Conservation (phyloP, 2,888 invertebrate genomes). For the Venustoraphidia nigricollis region DNA sequence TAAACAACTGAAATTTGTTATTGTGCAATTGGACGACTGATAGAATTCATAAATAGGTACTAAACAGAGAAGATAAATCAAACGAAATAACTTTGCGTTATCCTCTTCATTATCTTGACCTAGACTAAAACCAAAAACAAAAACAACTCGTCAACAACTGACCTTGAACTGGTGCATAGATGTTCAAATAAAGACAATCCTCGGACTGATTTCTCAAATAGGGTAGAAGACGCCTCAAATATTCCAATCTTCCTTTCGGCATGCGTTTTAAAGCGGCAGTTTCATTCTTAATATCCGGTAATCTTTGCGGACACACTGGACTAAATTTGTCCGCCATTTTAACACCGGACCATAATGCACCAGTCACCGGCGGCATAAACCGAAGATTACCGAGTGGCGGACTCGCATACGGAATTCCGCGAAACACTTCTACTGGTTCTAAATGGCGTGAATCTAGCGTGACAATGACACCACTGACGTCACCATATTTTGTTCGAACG, state of each 20-base stretch:
- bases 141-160: slow-evolving; percentile 24
- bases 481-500: slow-evolving; percentile 77
- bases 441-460: slow-evolving; percentile 65
- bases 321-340: slow-evolving; percentile 75
- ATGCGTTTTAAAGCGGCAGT: slow-evolving; percentile 68
- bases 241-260: slow-evolving; percentile 78
- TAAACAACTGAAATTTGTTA: no score
- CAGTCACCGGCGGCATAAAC: slow-evolving; percentile 93
- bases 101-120: no score
- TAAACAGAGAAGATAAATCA: no score
- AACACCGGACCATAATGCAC: slow-evolving; percentile 82
- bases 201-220: slow-evolving; percentile 85
- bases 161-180: slow-evolving; percentile 94
- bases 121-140: no score
- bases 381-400: slow-evolving; percentile 77
- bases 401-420: slow-evolving; percentile 89
- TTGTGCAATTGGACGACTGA: no score
- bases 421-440: slow-evolving; percentile 82
- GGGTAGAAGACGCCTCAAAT: slow-evolving; percentile 74
- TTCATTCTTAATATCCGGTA: slow-evolving; percentile 75
- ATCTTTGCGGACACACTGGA: slow-evolving; percentile 84
- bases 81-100: no score
- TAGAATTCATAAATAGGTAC: no score
- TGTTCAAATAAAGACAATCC: slow-evolving; percentile 93
- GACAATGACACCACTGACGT: slow-evolving; percentile 71